Evolutionary conservation across 2,888 invertebrate genomes (phyloP), one percentile per base, ranked within the genome.

Genomic region (Tridacna crocea): DNA sequence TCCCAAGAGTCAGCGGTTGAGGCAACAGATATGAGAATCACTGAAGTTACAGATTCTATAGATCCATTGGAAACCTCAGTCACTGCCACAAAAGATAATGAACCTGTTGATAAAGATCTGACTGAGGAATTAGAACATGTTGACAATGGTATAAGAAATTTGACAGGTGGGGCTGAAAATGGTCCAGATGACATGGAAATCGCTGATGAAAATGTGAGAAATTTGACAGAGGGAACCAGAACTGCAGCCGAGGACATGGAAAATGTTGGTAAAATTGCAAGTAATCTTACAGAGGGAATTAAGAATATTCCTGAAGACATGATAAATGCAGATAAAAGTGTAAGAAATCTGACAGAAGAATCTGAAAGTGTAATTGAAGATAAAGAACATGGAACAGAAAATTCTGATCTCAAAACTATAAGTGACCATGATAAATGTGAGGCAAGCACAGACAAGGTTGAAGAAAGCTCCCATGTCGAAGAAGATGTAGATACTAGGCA

Each of bases 401-500:
- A 13, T n/a, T 13, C 19, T 63, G 63, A 55, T 55, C 55, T 55
- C 55, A 36, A 36, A 36, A 19, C 55, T 55, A 55, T 3, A 55
- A 55, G 55, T 55, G 15, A 15, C 15, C 15, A 55, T 6, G 55
- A 19, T 19, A 55, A 55, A 10, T 19, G 55, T 55, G 55, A 55
- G 55, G 15, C 19, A 55, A 55, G 55, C 19, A 19, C 55, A 55
- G 55, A 55, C 17, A 55, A 26, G 8, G 22, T 3, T 17, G 47
- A 24, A 66, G 48, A 65, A n/a, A 66, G 65, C 19, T 24, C 51
- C 3, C 2, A 51, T 27, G 61, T 26, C 19, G 26, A 27, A 47
- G 72, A 61, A 12, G 70, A 70, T 60, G 63, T 47, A 26, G 80
- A 76, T 17, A 19, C 65, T 13, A 72, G 58, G 51, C 66, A 77